Evolutionary conservation across 2,113 vertebrate genomes (phyloP).

Genomic region (Sinocyclocheilus anophthalmus): DNA sequence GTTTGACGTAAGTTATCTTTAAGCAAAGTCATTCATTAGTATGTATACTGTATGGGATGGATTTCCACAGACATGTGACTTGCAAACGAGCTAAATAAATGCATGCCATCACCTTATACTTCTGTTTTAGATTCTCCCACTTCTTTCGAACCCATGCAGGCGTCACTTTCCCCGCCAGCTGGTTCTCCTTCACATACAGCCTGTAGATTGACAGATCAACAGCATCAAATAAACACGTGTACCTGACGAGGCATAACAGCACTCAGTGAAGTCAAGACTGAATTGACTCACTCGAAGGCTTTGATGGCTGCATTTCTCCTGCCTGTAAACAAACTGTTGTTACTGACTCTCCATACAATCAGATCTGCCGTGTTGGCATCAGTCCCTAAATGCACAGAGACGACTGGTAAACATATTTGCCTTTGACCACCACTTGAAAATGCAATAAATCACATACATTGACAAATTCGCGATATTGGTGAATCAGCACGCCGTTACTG

Average conservation of each 20-base stretch:
- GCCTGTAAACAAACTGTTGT: conserved; percentile 49
- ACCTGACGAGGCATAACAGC: neutral
- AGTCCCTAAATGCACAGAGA: conserved; percentile 46
- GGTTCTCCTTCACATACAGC: conserved; percentile 51
- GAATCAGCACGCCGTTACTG: neutral
- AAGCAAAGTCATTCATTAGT: neutral
- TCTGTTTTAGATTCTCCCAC: conserved; percentile 56
- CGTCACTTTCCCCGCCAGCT: conserved; percentile 47
- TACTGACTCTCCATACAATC: conserved; percentile 50
- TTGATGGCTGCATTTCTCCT: conserved; percentile 51
- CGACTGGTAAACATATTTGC: neutral
- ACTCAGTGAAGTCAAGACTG: neutral
- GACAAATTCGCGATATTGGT: neutral
- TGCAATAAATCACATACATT: neutral
- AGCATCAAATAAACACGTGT: neutral
- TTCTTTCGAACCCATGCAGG: conserved; percentile 56
- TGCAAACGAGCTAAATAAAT: neutral
- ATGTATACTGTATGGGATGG: neutral
- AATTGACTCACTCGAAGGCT: conserved; percentile 50
- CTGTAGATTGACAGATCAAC: neutral
- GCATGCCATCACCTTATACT: conserved; percentile 49
- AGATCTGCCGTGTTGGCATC: conserved; percentile 54
- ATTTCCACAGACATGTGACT: neutral
- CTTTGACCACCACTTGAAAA: neutral
- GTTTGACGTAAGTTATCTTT: neutral